Percentiles rank a stretch among this genome's conserved stretches.
These are phyloP conservation scores for Nymphalis io DNA, from an alignment of 1,140 invertebrate species.

Conservation along the genomic window DNA sequence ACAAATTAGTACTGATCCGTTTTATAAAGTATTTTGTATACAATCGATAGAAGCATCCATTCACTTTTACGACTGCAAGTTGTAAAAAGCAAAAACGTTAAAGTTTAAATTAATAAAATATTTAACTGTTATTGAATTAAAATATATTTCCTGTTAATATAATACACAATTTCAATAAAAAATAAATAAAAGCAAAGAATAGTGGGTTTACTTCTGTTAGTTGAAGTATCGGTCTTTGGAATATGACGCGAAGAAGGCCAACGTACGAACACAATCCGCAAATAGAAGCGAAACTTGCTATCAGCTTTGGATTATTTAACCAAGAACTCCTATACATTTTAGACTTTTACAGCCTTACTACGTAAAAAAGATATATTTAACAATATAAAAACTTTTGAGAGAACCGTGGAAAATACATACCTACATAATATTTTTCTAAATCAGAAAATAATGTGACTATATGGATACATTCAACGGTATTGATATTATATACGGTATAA, in stretches of 20 bases:
- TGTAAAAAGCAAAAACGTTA: constrained; percentile 3
- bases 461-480: constrained; percentile 10
- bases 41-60: background rate
- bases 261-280: constrained; percentile 64
- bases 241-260: constrained; percentile 69
- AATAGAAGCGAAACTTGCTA: constrained; percentile 71
- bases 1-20: background rate
- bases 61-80: background rate
- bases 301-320: constrained; percentile 64
- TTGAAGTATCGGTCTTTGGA: constrained; percentile 49
- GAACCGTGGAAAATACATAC: background rate
- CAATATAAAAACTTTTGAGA: background rate
- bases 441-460: constrained; percentile 25
- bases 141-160: background rate
- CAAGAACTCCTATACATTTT: constrained; percentile 45
- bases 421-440: constrained; percentile 22
- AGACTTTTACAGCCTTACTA: constrained; percentile 22
- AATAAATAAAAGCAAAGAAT: background rate
- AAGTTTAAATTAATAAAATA: constrained; percentile 3
- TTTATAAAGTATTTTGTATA: background rate
- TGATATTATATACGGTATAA: too few species aligned
- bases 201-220: constrained; percentile 7
- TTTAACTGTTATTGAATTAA: background rate
- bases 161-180: background rate
- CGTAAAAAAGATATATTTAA: background rate